These are phyloP conservation scores for Falco novaeseelandiae DNA, from an alignment of 2,797 vertebrate genomes.

Conservation along the genomic window DNA sequence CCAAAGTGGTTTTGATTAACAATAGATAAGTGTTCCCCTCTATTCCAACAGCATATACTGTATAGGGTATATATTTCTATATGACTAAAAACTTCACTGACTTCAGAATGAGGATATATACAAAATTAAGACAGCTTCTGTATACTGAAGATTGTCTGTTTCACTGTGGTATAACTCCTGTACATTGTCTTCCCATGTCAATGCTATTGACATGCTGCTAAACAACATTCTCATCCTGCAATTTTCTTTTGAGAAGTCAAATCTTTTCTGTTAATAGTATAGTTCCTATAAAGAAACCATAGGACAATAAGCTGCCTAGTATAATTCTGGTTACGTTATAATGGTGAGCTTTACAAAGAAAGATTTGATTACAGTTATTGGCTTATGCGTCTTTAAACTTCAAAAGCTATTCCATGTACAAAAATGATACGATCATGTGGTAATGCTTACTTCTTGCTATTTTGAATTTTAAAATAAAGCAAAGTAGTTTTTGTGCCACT, in stretches of 20 bases:
- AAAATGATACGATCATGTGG: background rate
- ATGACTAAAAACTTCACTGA: background rate
- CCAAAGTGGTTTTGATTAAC: background rate
- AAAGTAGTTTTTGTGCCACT: background rate
- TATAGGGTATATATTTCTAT: background rate
- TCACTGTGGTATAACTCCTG: background rate
- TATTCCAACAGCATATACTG: background rate
- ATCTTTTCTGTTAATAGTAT: background rate
- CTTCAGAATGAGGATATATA: background rate
- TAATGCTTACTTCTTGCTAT: background rate
- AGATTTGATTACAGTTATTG: background rate
- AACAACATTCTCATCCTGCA: background rate
- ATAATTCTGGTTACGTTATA: background rate
- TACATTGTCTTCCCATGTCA: background rate
- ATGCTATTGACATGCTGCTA: background rate
- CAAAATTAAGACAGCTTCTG: background rate
- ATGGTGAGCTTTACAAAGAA: background rate
- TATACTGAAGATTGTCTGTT: background rate
- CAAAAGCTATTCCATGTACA: background rate
- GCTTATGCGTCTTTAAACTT: background rate
- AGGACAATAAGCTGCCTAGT: background rate
- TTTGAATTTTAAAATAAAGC: background rate
- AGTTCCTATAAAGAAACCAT: background rate
- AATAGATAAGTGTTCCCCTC: background rate
- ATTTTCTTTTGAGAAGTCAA: background rate